Conservation (phyloP, 2,888 invertebrate genomes). For the Argyra leucocephala region DNA sequence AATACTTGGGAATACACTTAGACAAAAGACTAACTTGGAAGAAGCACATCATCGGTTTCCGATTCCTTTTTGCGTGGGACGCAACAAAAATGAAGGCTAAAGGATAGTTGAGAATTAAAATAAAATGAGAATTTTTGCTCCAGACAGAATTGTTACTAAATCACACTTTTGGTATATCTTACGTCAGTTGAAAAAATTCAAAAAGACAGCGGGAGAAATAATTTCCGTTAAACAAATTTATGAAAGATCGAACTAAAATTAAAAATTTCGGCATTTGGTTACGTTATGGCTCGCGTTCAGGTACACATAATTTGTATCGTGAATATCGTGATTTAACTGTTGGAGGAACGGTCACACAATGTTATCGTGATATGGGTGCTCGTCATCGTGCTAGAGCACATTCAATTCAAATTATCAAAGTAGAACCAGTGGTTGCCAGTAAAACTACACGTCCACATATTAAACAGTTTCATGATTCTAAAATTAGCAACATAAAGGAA, state of each 20-base stretch:
- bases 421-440: slow-evolving; percentile 78
- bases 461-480: slow-evolving; percentile 97
- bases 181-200: slow-evolving; percentile 93
- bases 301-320: slow-evolving; percentile 99
- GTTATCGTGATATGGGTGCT: slow-evolving; percentile 97
- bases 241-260: slow-evolving; percentile 80
- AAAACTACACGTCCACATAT: slow-evolving; percentile 90
- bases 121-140: slow-evolving; percentile 99
- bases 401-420: slow-evolving; percentile 95
- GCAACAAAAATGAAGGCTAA: slow-evolving; percentile 71
- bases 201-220: slow-evolving; percentile 98
- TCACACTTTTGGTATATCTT: slow-evolving; percentile 99
- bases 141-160: slow-evolving; percentile 94
- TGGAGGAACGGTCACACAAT: slow-evolving; percentile 93
- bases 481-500: slow-evolving; percentile 76
- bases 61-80: slow-evolving; percentile 44
- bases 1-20: no score
- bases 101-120: slow-evolving; percentile 65
- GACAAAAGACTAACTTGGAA: no score
- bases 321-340: slow-evolving; percentile 96
- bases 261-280: slow-evolving; percentile 99
- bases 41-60: no score
- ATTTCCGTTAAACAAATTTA: slow-evolving; percentile 82
- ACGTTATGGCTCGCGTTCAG: slow-evolving; percentile 95
- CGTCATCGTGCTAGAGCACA: slow-evolving; percentile 96